Conservation (phyloP, 2,113 vertebrate species). For the Edolisoma coerulescens region DNA sequence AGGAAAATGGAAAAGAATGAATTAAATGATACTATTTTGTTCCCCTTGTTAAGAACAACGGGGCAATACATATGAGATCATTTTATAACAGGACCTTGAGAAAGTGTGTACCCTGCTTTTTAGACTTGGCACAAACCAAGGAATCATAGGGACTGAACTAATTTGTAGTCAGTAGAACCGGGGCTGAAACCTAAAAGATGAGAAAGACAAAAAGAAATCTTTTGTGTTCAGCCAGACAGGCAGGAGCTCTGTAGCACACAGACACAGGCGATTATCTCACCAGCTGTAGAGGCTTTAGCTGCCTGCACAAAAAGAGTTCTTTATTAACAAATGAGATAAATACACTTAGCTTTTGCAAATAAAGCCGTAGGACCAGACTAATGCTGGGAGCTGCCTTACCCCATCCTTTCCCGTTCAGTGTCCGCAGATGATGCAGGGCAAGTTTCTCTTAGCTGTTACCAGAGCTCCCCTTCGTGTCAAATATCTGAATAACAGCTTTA, state of each 20-base stretch:
- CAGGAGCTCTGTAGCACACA: background rate
- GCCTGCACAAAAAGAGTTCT: background rate
- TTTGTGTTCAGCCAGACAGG: background rate
- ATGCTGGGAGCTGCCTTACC: background rate
- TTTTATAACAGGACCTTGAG: background rate
- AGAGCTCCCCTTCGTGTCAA: slow-evolving; percentile 10
- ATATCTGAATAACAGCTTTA: background rate
- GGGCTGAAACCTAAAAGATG: background rate
- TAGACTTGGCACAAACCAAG: background rate
- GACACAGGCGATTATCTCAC: background rate
- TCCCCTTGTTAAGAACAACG: background rate
- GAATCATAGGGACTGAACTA: background rate
- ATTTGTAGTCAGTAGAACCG: background rate
- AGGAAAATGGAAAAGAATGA: background rate
- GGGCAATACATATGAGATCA: background rate
- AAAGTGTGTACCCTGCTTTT: background rate
- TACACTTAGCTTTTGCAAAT: background rate
- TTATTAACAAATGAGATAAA: background rate
- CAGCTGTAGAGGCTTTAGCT: background rate
- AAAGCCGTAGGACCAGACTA: background rate
- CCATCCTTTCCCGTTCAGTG: background rate
- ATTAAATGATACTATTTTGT: background rate
- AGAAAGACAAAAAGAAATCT: background rate
- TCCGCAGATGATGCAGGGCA: rapidly evolving
- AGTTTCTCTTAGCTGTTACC: background rate